phyloP scores from a whole-genome alignment of 2,888 invertebrate species.

The Pseudanteris insignis region DNA sequence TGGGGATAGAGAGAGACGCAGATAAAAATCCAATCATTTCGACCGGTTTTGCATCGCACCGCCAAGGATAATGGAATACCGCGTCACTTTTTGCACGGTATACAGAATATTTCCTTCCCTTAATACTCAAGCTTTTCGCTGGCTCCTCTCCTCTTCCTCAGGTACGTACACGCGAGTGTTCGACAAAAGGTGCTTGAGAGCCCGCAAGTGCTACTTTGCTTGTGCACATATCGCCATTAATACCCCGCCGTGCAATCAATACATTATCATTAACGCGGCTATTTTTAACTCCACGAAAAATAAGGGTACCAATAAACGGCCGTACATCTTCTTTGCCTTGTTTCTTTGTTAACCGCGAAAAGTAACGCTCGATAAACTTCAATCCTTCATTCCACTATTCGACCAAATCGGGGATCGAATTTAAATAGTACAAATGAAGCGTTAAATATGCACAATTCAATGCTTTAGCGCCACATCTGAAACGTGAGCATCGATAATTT shows the following conservation, averaged over 20 bases:
- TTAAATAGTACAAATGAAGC: no score
- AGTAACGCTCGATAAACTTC: no score
- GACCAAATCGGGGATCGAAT: no score
- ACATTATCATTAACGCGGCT: conserved; percentile 18
- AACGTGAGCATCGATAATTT: no score
- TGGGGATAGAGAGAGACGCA: conserved; percentile 52
- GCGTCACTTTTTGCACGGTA: conserved; percentile 60
- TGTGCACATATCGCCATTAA: conserved; percentile 30
- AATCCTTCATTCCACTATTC: no score
- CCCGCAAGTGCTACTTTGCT: conserved; percentile 29
- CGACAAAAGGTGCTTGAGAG: conserved; percentile 42
- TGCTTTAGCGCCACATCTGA: no score
- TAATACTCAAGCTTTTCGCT: conserved; percentile 53
- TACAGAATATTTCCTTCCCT: conserved; percentile 59
- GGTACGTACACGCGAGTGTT: conserved; percentile 44
- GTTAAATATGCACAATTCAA: no score
- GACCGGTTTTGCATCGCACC: conserved; percentile 61
- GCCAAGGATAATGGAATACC: conserved; percentile 61
- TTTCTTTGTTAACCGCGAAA: no score
- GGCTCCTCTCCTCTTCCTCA: conserved; percentile 34
- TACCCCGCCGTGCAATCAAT: conserved; percentile 34
- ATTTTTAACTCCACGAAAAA: no score
- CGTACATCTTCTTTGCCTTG: no score
- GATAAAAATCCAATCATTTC: conserved; percentile 63
- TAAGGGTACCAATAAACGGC: no score